These are phyloP conservation scores for Gymnocheta viridis DNA, from an alignment of 2,888 invertebrate species.

Conservation along the genomic window DNA sequence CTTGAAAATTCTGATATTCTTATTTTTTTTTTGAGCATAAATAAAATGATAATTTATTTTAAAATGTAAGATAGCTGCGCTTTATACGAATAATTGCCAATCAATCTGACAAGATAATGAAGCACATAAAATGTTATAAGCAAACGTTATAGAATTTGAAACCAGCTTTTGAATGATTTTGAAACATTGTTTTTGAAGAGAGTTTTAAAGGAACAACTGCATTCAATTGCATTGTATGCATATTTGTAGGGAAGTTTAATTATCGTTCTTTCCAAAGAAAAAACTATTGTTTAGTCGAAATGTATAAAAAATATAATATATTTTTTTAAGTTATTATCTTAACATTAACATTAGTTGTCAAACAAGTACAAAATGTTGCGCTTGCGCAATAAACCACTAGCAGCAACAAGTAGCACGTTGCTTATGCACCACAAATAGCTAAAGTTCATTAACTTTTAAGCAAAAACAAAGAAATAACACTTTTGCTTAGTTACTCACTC, in stretches of 20 bases:
- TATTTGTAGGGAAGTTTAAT: neutral
- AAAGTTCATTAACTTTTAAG: conserved; percentile 59
- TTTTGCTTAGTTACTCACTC: neutral
- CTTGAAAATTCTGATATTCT: neutral
- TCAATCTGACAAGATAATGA: conserved; percentile 55
- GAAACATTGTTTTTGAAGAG: conserved; percentile 6
- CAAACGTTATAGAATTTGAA: neutral
- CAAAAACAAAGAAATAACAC: neutral
- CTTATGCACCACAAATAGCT: conserved; percentile 10
- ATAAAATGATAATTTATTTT: conserved; percentile 29
- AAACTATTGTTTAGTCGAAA: conserved; percentile 34
- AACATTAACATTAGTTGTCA: conserved; percentile 11
- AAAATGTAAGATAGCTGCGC: conserved; percentile 8
- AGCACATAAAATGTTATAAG: neutral
- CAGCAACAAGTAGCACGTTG: conserved; percentile 29
- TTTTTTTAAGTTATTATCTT: conserved; percentile 1
- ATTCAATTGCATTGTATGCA: neutral
- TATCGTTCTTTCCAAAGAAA: neutral
- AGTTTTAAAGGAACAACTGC: conserved; percentile 18
- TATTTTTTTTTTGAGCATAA: conserved; percentile 13
- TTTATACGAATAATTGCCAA: conserved; percentile 19
- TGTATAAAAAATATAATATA: neutral
- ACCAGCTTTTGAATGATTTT: conserved; percentile 9
- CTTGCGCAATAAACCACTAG: conserved; percentile 56
- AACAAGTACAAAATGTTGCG: conserved; percentile 51